Evolutionary conservation across 2,113 vertebrate genomes (phyloP), one percentile per base, ranked within the genome.

Genomic region (Indicator indicator): DNA sequence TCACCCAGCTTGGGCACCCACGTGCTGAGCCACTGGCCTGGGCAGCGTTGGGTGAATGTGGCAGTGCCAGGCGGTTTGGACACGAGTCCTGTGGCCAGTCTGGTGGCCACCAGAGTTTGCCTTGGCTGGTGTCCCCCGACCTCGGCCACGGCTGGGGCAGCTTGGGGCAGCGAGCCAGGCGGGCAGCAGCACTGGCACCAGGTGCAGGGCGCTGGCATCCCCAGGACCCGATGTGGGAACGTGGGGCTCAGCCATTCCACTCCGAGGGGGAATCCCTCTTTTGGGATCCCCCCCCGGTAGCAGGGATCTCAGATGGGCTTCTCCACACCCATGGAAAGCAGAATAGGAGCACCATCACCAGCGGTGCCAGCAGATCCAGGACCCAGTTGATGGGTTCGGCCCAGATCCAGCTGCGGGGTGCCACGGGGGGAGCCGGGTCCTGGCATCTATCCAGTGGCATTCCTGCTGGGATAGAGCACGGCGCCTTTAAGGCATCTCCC

Each of bases 391-490:
- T 30, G 38, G 46, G n/a, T 44, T 75, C 46, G 23, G 71, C 40
- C 38, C 63, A 3, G 3, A 12, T 81, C 44, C 2, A 0, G 32
- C 36, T 32, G 86, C 1, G 2, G 55, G 21, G 48, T 18, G 50
- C 75, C 4, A 1, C 5, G 11, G 38, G 20, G 56, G 32, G 54
- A 15, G 54, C 7, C 16, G 55, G 16, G 6, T 9, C 26, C 2
- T 3, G 1, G 55, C 46, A 32, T 38, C 55, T 8, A 0, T 16
- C 27, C 4, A 2, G 21, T 19, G 0, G 14, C 17, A 42, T 19
- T 36, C 8, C 15, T 40, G 58, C 64, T 9, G 1, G 32, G 86
- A 72, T 18, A 5, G 38, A 21, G 38, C 26, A 1, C 16, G 80
- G 89, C 5, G 28, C 94, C 95, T 95, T 95, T 93, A 91, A 93